Percentiles rank a stretch among this genome's conserved stretches.
phyloP scores from a whole-genome alignment of 2,113 vertebrate genomes.

The Dinomys branickii region DNA sequence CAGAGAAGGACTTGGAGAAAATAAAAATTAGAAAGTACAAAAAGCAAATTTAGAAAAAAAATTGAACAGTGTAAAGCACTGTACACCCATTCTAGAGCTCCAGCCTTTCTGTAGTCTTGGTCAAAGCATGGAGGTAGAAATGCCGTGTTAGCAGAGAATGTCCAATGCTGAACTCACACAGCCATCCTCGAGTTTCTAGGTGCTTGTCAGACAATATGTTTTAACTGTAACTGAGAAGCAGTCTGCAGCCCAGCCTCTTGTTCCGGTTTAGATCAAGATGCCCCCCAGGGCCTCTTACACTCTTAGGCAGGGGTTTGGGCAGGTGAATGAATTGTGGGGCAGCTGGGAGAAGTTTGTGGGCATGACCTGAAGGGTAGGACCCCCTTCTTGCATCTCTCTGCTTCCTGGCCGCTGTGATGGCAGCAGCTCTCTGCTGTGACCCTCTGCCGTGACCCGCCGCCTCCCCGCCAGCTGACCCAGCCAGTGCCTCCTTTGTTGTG shows the following conservation, averaged over 20 bases:
- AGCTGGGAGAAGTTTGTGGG: accelerated
- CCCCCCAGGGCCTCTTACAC: background rate
- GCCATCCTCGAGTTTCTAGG: background rate
- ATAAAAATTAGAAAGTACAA: background rate
- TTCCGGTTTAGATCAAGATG: background rate
- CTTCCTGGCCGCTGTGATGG: background rate
- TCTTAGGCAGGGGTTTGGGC: background rate
- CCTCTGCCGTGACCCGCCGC: background rate
- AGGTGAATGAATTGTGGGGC: background rate
- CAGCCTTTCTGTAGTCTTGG: background rate
- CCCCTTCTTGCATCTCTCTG: background rate
- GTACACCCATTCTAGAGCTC: background rate
- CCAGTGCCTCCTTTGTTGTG: background rate
- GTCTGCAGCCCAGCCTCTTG: too few relatives aligned
- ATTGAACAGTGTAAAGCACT: background rate
- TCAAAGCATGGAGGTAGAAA: background rate
- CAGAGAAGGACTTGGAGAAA: background rate
- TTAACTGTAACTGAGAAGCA: too few relatives aligned
- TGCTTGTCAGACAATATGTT: background rate
- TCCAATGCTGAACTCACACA: background rate
- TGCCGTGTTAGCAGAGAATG: background rate
- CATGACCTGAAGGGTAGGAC: background rate
- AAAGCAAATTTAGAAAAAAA: background rate
- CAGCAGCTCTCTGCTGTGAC: background rate
- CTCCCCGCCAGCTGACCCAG: background rate